phyloP scores from a whole-genome alignment of 2,113 vertebrate genomes.

The Ptyas mucosa region DNA sequence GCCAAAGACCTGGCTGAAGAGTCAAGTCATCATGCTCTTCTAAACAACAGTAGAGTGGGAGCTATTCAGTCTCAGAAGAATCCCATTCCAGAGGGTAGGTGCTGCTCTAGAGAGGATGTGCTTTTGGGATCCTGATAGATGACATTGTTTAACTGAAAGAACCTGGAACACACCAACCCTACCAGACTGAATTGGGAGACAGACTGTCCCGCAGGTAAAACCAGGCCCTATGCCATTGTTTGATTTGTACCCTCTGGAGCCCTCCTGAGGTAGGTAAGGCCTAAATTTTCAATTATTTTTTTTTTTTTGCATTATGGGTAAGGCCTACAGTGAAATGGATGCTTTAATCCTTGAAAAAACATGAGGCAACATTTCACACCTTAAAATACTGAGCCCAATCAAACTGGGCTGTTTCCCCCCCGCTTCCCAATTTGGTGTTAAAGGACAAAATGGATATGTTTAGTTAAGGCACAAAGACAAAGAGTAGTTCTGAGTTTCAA shows the following conservation, averaged over 20 bases:
- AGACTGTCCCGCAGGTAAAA: not conserved
- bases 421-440: not conserved
- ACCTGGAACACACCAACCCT: not conserved
- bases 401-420: not conserved
- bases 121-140: not conserved
- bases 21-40: not conserved
- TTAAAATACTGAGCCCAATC: not conserved
- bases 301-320: not conserved
- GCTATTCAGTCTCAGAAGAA: not conserved
- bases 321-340: not conserved
- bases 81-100: not conserved
- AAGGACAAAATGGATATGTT: not conserved
- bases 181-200: not conserved
- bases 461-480: not conserved
- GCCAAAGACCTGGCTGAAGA: not conserved
- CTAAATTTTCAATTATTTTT: not conserved
- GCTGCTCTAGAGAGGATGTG: not conserved
- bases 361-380: not conserved
- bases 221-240: not conserved
- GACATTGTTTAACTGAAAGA: not conserved
- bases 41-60: not conserved
- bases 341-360: not conserved
- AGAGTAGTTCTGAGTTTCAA: not conserved
- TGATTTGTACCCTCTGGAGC: not conserved
- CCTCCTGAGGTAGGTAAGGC: not conserved